Evolutionary conservation across 2,888 invertebrate species (phyloP).

Genomic region (Drosophila infuscata): DNA sequence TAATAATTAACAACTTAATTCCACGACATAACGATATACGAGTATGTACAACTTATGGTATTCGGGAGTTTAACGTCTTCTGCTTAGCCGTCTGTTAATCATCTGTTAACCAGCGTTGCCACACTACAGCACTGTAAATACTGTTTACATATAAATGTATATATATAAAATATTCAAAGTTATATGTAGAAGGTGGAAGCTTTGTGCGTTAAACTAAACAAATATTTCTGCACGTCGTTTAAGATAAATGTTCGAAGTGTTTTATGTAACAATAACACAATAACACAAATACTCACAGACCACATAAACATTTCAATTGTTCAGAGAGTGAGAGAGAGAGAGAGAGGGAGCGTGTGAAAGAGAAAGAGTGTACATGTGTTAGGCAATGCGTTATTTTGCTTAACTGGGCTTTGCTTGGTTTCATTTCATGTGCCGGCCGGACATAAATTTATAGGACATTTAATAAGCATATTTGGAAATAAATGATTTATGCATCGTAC

Average conservation of each 20-base stretch:
- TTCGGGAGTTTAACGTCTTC: too few relatives aligned
- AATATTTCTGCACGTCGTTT: conserved; percentile 36
- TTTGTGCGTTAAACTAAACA: conserved; percentile 52
- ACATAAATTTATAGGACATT: conserved; percentile 76
- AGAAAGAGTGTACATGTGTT: conserved; percentile 6
- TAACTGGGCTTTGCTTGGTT: conserved; percentile 49
- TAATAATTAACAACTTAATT: too few relatives aligned
- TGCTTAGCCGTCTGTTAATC: too few relatives aligned
- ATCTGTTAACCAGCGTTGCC: too few relatives aligned
- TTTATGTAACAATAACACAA: conserved; percentile 1
- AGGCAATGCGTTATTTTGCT: conserved; percentile 41
- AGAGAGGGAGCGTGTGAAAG: neutral
- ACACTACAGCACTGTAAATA: too few relatives aligned
- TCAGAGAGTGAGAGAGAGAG: neutral
- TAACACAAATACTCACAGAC: conserved; percentile 3
- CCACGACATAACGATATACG: too few relatives aligned
- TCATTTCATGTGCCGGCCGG: conserved; percentile 49
- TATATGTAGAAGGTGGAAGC: conserved; percentile 15
- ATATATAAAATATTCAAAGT: neutral
- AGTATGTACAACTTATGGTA: too few relatives aligned
- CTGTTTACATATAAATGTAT: neutral
- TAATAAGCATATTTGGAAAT: conserved; percentile 72
- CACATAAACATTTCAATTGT: neutral
- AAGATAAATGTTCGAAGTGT: conserved; percentile 11
- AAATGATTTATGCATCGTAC: conserved; percentile 64